These are phyloP conservation scores for Platyscapa corneri DNA, from an alignment of 1,140 invertebrate species.

Conservation along the genomic window DNA sequence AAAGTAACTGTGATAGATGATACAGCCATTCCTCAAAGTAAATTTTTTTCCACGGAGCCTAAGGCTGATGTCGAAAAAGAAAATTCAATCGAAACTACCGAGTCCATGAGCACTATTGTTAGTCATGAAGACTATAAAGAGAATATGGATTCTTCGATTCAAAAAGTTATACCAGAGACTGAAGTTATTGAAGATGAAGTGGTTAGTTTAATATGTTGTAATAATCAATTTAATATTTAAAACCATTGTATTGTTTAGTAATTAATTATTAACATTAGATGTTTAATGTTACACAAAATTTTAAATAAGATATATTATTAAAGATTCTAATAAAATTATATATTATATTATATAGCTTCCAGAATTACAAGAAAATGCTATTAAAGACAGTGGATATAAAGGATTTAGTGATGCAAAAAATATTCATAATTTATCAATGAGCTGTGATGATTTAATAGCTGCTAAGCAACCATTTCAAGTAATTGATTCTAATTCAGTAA, in stretches of 20 bases:
- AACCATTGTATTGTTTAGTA: no score
- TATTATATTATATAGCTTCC: constrained; percentile 20
- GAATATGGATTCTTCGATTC: constrained; percentile 9
- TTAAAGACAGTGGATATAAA: constrained; percentile 43
- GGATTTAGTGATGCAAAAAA: constrained; percentile 25
- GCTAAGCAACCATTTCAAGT: constrained; percentile 34
- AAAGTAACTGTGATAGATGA: constrained; percentile 64
- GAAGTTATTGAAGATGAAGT: constrained; percentile 34
- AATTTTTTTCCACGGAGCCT: constrained; percentile 58
- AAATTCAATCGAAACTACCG: not conserved
- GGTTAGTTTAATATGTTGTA: not conserved
- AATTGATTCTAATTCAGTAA: not conserved
- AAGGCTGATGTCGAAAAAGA: constrained; percentile 11
- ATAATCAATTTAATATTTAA: not conserved
- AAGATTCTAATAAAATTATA: not conserved
- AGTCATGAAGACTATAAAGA: constrained; percentile 29
- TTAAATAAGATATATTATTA: no score
- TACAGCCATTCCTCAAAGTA: constrained; percentile 55
- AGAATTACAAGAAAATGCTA: not conserved
- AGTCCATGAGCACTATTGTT: not conserved
- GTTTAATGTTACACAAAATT: no score
- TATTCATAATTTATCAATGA: constrained; percentile 13
- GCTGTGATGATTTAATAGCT: constrained; percentile 35
- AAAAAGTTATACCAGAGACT: constrained; percentile 50
- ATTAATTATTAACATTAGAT: no score